phyloP scores from a whole-genome alignment of 2,797 vertebrate species.

The Geotrypetes seraphini region DNA sequence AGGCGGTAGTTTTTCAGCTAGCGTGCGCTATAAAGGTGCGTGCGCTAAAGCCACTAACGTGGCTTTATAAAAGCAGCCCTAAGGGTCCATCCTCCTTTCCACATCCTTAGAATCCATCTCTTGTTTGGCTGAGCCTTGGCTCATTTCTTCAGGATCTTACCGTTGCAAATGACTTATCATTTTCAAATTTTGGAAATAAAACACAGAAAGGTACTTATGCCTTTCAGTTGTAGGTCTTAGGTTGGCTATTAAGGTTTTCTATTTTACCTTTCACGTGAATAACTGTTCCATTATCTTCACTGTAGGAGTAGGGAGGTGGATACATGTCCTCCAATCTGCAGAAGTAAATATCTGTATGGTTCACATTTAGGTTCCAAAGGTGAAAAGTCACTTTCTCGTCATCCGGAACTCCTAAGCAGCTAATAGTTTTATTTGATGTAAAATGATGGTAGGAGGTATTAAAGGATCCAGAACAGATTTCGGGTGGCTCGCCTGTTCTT shows the following conservation, averaged over 20 bases:
- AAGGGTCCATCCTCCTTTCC: no score
- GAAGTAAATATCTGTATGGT: slow-evolving; percentile 61
- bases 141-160: no score
- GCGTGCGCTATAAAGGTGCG: no score
- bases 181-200: no score
- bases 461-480: slow-evolving; percentile 42
- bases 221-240: no score
- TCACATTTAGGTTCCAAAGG: slow-evolving; percentile 38
- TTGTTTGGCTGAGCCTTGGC: no score
- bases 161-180: no score
- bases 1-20: no score
- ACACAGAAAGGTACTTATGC: no score
- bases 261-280: slow-evolving; percentile 54
- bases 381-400: slow-evolving; percentile 42
- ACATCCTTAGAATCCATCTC: no score
- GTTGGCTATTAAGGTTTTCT: neutral
- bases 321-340: slow-evolving; percentile 54
- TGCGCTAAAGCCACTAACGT: no score
- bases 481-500: slow-evolving; percentile 39
- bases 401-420: slow-evolving; percentile 24
- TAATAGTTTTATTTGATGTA: slow-evolving; percentile 24
- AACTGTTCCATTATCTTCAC: slow-evolving; percentile 47
- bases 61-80: no score
- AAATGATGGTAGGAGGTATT: slow-evolving; percentile 20
- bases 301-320: slow-evolving; percentile 50